These are phyloP conservation scores for Eulithis prunata DNA, from an alignment of 2,888 invertebrate genomes.

Conservation along the genomic window DNA sequence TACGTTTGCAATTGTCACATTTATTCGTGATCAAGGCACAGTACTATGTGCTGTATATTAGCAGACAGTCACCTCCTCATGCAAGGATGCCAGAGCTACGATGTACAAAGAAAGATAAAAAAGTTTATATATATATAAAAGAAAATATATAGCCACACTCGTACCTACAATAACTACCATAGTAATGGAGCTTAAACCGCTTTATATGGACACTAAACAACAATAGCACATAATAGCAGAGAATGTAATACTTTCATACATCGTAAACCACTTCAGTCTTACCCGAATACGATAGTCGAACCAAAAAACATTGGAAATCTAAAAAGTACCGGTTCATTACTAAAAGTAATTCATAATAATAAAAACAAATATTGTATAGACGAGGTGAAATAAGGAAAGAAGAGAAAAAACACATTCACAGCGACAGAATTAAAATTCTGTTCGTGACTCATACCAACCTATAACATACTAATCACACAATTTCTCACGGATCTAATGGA, in stretches of 20 bases:
- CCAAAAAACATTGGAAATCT: slow-evolving; percentile 72
- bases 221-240: background rate
- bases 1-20: no score
- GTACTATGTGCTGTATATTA: slow-evolving; percentile 46
- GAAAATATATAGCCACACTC: slow-evolving; percentile 7
- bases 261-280: slow-evolving; percentile 47
- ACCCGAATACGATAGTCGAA: slow-evolving; percentile 75
- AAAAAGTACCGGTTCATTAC: slow-evolving; percentile 29
- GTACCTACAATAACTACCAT: slow-evolving; percentile 7
- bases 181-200: slow-evolving; percentile 1
- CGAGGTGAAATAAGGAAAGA: background rate
- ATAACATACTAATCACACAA: slow-evolving; percentile 18
- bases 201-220: background rate
- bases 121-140: background rate
- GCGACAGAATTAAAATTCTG: slow-evolving; percentile 26
- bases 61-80: slow-evolving; percentile 51
- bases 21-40: no score
- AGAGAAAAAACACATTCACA: slow-evolving; percentile 9
- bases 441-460: slow-evolving; percentile 28
- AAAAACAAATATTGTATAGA: background rate
- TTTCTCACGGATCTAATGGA: slow-evolving; percentile 31
- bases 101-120: slow-evolving; percentile 38
- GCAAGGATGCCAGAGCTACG: slow-evolving; percentile 44
- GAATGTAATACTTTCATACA: background rate
- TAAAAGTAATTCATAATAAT: slow-evolving; percentile 9